Percentiles rank a stretch among this genome's conserved stretches.
Evolutionary conservation across 2,113 vertebrate genomes (phyloP).

Genomic region (human): DNA sequence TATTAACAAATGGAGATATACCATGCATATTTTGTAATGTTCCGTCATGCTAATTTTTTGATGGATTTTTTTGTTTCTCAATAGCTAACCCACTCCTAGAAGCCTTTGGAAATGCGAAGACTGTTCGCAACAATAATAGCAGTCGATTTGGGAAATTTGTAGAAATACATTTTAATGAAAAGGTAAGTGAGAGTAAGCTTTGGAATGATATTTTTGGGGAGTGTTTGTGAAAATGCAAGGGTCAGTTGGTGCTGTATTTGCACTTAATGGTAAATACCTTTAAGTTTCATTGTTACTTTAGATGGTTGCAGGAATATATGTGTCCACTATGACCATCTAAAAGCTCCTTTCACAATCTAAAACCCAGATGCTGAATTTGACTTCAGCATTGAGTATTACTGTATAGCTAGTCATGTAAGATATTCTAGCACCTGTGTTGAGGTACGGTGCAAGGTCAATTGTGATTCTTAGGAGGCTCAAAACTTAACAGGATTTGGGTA

Average conservation of each 20-base stretch:
- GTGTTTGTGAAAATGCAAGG: background rate
- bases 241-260: background rate
- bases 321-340: background rate
- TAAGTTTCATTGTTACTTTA: constrained; percentile 25
- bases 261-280: background rate
- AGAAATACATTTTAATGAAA: constrained; percentile 98
- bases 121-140: constrained; percentile 98
- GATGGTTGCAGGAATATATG: background rate
- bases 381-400: background rate
- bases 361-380: background rate
- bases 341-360: background rate
- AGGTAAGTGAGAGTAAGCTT: constrained; percentile 84
- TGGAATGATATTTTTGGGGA: background rate
- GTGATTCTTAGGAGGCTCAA: background rate
- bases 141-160: constrained; percentile 99
- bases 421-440: background rate
- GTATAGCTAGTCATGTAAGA: background rate
- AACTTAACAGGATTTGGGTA: background rate
- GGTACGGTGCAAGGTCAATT: background rate
- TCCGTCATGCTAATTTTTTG: background rate
- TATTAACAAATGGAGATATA: background rate
- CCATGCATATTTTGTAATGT: background rate
- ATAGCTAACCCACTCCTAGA: constrained; percentile 96
- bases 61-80: constrained; percentile 38
- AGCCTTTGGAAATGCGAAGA: constrained; percentile 98